Evolutionary conservation across 2,797 vertebrate genomes (phyloP).

Genomic region (Allochrocebus solatus): DNA sequence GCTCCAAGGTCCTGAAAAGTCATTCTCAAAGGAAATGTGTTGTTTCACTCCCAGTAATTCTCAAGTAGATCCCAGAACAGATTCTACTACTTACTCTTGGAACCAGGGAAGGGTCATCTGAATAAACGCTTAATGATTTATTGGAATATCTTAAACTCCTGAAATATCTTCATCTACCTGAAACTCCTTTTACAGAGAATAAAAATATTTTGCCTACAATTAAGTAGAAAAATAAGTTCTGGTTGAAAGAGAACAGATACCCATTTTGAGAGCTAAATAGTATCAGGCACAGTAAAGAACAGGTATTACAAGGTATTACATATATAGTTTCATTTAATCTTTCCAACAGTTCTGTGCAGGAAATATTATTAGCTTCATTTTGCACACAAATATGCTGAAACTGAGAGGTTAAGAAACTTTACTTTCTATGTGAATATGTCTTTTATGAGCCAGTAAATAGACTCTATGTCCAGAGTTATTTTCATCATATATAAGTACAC

Average conservation of each 20-base stretch:
- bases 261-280: neutral
- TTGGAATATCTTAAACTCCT: neutral
- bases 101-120: neutral
- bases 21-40: neutral
- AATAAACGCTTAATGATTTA: neutral
- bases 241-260: neutral
- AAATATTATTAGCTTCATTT: neutral
- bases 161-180: neutral
- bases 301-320: neutral
- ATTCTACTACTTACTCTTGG: neutral
- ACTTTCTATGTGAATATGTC: neutral
- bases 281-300: neutral
- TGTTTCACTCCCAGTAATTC: neutral
- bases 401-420: neutral
- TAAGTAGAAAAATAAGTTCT: constrained; percentile 29
- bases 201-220: neutral
- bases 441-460: neutral
- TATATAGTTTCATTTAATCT: neutral
- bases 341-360: neutral
- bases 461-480: neutral
- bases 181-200: constrained; percentile 17
- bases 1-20: neutral
- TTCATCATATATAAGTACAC: neutral
- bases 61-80: neutral
- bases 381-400: neutral